A percentile compares a stretch with the other conserved stretches of the same genome.
phyloP scores from a whole-genome alignment of 2,797 vertebrate genomes.

The Gadopsis bispinosus region DNA sequence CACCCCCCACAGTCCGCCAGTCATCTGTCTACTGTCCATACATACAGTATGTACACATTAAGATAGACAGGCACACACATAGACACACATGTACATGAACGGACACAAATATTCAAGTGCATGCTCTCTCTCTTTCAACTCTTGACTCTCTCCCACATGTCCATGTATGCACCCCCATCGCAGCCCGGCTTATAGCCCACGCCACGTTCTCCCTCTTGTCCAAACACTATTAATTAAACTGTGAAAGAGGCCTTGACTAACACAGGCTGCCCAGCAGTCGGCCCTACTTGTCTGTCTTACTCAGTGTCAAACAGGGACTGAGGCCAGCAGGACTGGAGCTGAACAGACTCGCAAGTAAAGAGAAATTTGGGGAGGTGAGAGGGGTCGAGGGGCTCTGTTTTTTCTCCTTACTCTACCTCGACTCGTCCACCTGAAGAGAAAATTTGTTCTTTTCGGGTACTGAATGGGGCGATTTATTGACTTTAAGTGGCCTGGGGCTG shows the following conservation, averaged over 20 bases:
- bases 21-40: conserved; percentile 77
- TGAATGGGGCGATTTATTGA: conserved; percentile 83
- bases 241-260: conserved; percentile 87
- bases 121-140: conserved; percentile 55
- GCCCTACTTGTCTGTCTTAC: conserved; percentile 84
- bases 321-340: conserved; percentile 64
- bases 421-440: conserved; percentile 79
- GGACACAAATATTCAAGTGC: conserved; percentile 69
- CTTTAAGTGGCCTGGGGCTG: conserved; percentile 76
- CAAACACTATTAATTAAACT: conserved; percentile 88
- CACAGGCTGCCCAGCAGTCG: conserved; percentile 77
- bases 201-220: conserved; percentile 79
- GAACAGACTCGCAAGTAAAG: conserved; percentile 57
- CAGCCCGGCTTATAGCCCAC: conserved; percentile 53
- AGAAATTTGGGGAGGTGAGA: conserved; percentile 61
- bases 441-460: conserved; percentile 73
- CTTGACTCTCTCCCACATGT: conserved; percentile 43
- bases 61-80: conserved; percentile 73
- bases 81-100: conserved; percentile 65
- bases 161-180: conserved; percentile 38
- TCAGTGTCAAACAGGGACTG: conserved; percentile 77
- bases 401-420: conserved; percentile 73
- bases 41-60: conserved; percentile 62
- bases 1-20: conserved; percentile 59
- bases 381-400: conserved; percentile 71